Percentiles rank a stretch among this genome's conserved stretches.
Evolutionary conservation across 2,113 vertebrate genomes (phyloP).

Genomic region (Ochotona princeps): DNA sequence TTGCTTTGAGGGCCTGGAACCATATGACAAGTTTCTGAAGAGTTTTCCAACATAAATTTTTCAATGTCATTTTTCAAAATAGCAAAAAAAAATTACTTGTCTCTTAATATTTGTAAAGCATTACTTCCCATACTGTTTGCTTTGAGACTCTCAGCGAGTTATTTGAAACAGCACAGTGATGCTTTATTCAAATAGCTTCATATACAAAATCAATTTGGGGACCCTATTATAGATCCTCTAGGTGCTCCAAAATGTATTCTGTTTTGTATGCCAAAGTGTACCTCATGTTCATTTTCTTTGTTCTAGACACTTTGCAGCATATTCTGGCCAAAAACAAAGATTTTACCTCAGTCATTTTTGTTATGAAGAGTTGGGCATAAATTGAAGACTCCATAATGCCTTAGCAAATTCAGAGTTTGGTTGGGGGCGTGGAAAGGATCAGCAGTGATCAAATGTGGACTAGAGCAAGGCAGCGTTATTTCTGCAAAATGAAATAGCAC

Average conservation of each 20-base stretch:
- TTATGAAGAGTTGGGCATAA: background rate
- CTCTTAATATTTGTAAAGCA: constrained; percentile 32
- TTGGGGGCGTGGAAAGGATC: background rate
- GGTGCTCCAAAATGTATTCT: constrained; percentile 15
- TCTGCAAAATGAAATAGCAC: background rate
- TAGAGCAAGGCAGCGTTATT: background rate
- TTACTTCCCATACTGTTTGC: background rate
- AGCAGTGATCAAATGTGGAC: background rate
- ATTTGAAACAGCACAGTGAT: background rate
- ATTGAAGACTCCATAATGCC: background rate
- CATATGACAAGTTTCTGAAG: background rate
- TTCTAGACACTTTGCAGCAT: background rate
- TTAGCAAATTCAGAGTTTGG: background rate
- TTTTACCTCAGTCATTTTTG: constrained; percentile 22
- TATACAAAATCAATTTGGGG: background rate
- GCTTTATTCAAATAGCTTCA: constrained; percentile 10
- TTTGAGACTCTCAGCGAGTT: constrained; percentile 3
- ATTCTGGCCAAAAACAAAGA: constrained; percentile 51
- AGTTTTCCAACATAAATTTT: constrained; percentile 44
- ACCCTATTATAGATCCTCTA: background rate
- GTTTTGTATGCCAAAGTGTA: constrained; percentile 12
- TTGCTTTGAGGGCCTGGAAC: background rate
- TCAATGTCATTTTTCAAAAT: background rate
- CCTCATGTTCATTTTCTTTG: background rate
- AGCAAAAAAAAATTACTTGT: background rate